Evolutionary conservation across 1,140 invertebrate species (phyloP).

Genomic region (Papilio aristodemus): DNA sequence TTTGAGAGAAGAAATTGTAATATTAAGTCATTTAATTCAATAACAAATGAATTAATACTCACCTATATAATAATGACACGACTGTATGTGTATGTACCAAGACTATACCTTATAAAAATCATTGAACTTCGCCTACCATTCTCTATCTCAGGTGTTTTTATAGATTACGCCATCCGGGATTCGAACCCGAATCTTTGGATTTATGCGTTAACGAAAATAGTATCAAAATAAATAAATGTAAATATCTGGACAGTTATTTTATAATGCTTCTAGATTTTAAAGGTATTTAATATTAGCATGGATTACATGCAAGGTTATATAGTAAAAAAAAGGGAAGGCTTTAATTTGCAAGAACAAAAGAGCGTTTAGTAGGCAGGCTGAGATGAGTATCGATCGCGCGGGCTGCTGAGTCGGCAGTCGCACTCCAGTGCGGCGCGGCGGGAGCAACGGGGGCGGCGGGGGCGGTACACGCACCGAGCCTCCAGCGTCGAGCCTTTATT

Average conservation of each 20-base stretch:
- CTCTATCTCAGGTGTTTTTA: no score
- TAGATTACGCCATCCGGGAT: no score
- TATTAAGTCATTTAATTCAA: no score
- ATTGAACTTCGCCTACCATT: no score
- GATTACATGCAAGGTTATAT: neutral
- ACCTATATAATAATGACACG: no score
- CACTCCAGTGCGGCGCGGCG: slow-evolving; percentile 52
- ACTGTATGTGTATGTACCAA: no score
- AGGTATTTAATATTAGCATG: neutral
- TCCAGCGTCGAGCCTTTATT: slow-evolving; percentile 13
- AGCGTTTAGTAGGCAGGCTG: slow-evolving; percentile 50
- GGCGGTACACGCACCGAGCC: slow-evolving; percentile 43
- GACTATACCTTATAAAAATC: no score
- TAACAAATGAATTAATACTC: no score
- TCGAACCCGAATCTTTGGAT: no score
- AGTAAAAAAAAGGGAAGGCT: slow-evolving; percentile 38
- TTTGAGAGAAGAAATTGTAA: no score
- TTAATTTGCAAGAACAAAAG: slow-evolving; percentile 58
- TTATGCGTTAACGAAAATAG: neutral
- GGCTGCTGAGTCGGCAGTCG: slow-evolving; percentile 62
- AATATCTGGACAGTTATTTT: neutral
- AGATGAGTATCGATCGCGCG: slow-evolving; percentile 68
- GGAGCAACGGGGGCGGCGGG: slow-evolving; percentile 43
- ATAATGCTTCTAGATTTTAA: neutral
- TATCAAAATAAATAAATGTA: neutral